These are phyloP conservation scores for Platysternon megacephalum DNA, from an alignment of 2,113 vertebrate species.

Conservation along the genomic window DNA sequence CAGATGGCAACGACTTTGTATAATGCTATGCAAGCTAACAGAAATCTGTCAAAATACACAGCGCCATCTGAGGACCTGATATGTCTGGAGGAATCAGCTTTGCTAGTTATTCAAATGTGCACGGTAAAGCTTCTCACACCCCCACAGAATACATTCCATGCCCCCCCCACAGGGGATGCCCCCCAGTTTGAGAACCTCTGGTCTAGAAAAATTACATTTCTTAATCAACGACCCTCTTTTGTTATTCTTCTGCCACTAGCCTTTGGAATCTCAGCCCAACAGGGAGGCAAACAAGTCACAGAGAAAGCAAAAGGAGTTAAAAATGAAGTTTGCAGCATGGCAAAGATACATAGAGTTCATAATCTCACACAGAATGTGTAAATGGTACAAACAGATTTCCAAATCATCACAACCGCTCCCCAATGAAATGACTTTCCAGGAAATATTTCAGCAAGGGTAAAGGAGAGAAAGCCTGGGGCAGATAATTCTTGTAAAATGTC, in stretches of 20 bases:
- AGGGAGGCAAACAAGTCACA: not conserved
- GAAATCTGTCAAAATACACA: too few relatives aligned
- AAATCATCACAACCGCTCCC: not conserved
- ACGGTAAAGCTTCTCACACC: too few relatives aligned
- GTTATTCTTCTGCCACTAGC: not conserved
- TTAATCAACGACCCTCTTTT: not conserved
- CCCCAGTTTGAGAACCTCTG: too few relatives aligned
- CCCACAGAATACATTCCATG: too few relatives aligned
- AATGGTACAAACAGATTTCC: not conserved
- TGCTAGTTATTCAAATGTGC: too few relatives aligned
- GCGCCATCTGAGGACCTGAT: too few relatives aligned
- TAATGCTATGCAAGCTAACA: too few relatives aligned
- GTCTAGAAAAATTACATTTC: not conserved
- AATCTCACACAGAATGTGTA: not conserved
- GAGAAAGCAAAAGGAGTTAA: not conserved
- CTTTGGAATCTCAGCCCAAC: not conserved
- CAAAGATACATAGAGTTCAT: not conserved
- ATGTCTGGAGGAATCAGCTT: too few relatives aligned
- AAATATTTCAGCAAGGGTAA: not conserved
- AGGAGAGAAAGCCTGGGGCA: not conserved
- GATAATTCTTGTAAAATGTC: not conserved
- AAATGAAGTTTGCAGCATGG: not conserved
- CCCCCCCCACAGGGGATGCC: too few relatives aligned
- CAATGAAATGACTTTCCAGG: not conserved
- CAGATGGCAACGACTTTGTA: too few relatives aligned